Percentiles rank a stretch among this genome's conserved stretches.
Conservation (phyloP, 2,113 vertebrate species). For the Meles meles region DNA sequence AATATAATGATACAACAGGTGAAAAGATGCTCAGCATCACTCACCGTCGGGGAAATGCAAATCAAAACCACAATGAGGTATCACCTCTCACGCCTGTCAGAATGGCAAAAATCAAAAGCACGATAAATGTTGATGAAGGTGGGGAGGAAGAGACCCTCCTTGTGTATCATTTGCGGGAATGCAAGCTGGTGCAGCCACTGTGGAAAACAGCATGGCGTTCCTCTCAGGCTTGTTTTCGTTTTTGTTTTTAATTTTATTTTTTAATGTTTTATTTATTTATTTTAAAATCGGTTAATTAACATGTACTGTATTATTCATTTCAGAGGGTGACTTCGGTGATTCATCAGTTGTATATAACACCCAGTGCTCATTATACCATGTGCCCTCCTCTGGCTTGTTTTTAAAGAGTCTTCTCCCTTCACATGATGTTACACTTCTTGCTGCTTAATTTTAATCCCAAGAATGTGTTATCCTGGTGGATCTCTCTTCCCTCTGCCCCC, state of each 20-base stretch:
- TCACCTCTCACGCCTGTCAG: neutral
- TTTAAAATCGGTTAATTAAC: neutral
- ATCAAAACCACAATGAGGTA: too few species aligned
- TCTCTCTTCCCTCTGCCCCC: neutral
- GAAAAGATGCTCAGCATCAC: too few species aligned
- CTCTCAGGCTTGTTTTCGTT: neutral
- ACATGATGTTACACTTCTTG: neutral
- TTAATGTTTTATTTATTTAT: neutral
- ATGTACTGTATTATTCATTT: neutral
- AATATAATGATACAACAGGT: too few species aligned
- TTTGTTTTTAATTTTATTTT: neutral
- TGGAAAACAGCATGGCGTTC: neutral
- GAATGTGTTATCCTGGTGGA: neutral
- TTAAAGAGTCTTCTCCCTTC: neutral
- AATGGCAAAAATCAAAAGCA: neutral
- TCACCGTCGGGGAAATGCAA: too few species aligned
- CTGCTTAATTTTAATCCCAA: neutral
- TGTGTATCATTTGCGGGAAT: neutral
- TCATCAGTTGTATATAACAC: neutral
- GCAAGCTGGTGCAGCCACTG: neutral
- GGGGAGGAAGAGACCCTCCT: neutral
- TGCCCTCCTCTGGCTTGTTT: neutral
- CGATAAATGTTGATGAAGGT: neutral
- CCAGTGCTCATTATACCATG: neutral
- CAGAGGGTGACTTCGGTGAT: neutral